Evolutionary conservation across 2,797 vertebrate species (phyloP), one percentile per base, ranked within the genome.

Genomic region (Poecilia wingei): DNA sequence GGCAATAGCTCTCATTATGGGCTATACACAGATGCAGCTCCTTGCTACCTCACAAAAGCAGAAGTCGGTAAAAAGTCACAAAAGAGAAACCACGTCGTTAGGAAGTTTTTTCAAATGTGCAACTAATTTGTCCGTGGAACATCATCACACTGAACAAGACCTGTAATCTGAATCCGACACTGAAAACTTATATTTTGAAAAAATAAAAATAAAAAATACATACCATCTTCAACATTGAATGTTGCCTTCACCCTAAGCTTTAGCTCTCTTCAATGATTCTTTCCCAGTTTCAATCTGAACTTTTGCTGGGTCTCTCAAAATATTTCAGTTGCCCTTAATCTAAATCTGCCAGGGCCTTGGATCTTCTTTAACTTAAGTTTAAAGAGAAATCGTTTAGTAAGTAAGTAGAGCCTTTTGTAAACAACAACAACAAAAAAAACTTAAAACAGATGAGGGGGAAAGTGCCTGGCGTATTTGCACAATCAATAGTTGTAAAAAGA

Each of bases 31-130:
- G 76, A 87, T 90, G 84, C 9, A 61, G 74, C 87, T 81, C 72
- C 46, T 69, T 74, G 6, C 39, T 77, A 74, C 51, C 59, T 71
- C 49, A 20, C 74, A 87, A 78, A 79, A 74, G 84, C 72, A 31
- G 4, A 47, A 80, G 73, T 53, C 41, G 77, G 87, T 84, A 87
- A 87, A 89, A 91, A 88, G 88, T 92, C 87, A 90, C 51, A 77
- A 88, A 83, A 86, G 87, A 85, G 20, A 90, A 85, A 85, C 79
- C 92, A 90, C 88, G 90, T 88, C 81, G 89, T 86, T 91, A 87
- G 86, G 86, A 87, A 43, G 39, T 3, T 68, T 68, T 68, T 68
- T 20, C 20, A 68, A 68, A 68, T 25, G 20, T 68, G 3, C 36
- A 68, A 64, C 6, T 31, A 33, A 18, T 59, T 28, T 59, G 57